Evolutionary conservation across 2,113 vertebrate species (phyloP).

Genomic region (Genyomyrus donnyi): DNA sequence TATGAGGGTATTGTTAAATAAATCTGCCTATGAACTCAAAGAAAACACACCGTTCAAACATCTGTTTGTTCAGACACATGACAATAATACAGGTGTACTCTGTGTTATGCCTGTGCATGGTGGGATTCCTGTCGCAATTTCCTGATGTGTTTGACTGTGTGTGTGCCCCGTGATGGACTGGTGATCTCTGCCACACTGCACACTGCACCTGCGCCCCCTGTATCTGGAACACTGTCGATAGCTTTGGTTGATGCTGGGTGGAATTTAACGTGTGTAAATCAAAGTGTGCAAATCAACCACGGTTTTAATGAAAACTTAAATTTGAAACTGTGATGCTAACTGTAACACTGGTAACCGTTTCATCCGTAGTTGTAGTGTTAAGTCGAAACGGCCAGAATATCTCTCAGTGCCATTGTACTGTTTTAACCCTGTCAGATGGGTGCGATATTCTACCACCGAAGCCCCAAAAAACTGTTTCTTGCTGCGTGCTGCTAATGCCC

Average conservation of each 20-base stretch:
- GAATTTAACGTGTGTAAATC: neutral
- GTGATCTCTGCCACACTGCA: neutral
- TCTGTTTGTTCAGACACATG: neutral
- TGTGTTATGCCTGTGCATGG: neutral
- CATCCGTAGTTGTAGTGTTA: neutral
- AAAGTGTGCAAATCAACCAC: neutral
- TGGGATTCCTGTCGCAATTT: neutral
- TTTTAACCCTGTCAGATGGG: constrained; percentile 38
- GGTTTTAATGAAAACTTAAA: neutral
- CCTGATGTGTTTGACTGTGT: neutral
- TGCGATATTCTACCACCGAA: constrained; percentile 32
- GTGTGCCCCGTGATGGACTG: neutral
- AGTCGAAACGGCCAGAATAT: constrained; percentile 29
- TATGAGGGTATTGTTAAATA: neutral
- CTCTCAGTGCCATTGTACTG: constrained; percentile 31
- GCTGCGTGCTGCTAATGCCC: constrained; percentile 49
- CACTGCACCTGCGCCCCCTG: neutral
- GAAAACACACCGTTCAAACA: neutral
- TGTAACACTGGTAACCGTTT: neutral
- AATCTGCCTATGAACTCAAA: neutral
- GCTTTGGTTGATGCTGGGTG: neutral
- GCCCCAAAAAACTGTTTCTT: constrained; percentile 11
- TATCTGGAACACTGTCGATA: neutral
- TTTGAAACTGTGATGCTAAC: neutral
- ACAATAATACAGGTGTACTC: neutral